These are phyloP conservation scores for Morone chrysops DNA, from an alignment of 2,113 vertebrate genomes.

Conservation along the genomic window DNA sequence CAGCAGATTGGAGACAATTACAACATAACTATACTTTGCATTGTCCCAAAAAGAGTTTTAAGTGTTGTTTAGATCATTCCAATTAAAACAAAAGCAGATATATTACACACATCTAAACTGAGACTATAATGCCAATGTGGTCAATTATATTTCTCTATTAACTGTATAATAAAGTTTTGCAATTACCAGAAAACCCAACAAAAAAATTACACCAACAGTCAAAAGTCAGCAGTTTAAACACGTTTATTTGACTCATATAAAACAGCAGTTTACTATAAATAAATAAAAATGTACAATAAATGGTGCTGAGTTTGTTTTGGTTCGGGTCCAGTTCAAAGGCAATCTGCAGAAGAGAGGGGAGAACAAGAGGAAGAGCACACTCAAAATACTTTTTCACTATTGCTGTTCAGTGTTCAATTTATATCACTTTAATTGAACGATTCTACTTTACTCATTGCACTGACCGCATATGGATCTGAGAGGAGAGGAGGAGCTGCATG, in stretches of 20 bases:
- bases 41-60: neutral
- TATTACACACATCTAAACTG: neutral
- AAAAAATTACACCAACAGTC: neutral
- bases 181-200: neutral
- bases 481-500: slow-evolving; percentile 2
- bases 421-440: neutral
- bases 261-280: slow-evolving; percentile 65
- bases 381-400: neutral
- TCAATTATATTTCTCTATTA: neutral
- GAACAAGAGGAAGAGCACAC: neutral
- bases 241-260: slow-evolving; percentile 72
- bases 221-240: slow-evolving; percentile 9
- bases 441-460: neutral
- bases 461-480: slow-evolving; percentile 15
- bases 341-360: slow-evolving; percentile 68
- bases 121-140: neutral
- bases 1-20: neutral
- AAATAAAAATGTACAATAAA: slow-evolving; percentile 69
- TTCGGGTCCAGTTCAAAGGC: slow-evolving; percentile 54
- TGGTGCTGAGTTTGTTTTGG: slow-evolving; percentile 57
- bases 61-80: neutral
- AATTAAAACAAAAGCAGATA: slow-evolving; percentile 1
- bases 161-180: neutral
- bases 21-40: neutral
- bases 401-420: neutral